Evolutionary conservation across 2,888 invertebrate genomes (phyloP).

Genomic region (Heliconius ethilla): DNA sequence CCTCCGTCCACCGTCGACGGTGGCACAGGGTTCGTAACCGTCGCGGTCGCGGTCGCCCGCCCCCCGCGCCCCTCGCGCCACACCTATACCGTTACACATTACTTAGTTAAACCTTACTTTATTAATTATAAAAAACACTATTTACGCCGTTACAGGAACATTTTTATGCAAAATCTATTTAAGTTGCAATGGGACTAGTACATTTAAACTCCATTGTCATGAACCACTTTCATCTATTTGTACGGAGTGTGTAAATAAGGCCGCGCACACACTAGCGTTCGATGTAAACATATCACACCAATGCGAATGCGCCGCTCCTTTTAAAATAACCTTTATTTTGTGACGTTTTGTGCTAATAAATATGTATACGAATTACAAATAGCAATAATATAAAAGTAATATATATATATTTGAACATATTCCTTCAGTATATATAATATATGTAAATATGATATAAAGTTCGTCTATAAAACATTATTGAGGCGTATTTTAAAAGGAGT

Average conservation of each 20-base stretch:
- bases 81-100: slow-evolving; percentile 55
- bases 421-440: slow-evolving; percentile 26
- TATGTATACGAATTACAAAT: slow-evolving; percentile 38
- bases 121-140: slow-evolving; percentile 70
- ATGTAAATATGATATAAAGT: slow-evolving; percentile 42
- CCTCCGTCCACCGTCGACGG: slow-evolving; percentile 33
- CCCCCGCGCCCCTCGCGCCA: slow-evolving; percentile 48
- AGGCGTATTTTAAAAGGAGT: slow-evolving; percentile 70
- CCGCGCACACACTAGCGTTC: slow-evolving; percentile 77
- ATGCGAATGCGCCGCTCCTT: slow-evolving; percentile 75
- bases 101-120: slow-evolving; percentile 55
- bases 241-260: slow-evolving; percentile 65
- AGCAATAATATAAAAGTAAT: neutral
- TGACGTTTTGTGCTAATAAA: slow-evolving; percentile 57
- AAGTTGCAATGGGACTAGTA: slow-evolving; percentile 81
- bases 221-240: slow-evolving; percentile 53
- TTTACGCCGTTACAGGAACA: slow-evolving; percentile 80
- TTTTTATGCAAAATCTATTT: slow-evolving; percentile 75
- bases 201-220: slow-evolving; percentile 63
- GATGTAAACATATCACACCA: slow-evolving; percentile 69
- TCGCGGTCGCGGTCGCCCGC: slow-evolving; percentile 45
- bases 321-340: slow-evolving; percentile 70
- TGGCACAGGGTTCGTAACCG: slow-evolving; percentile 14
- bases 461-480: slow-evolving; percentile 42
- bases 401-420: slow-evolving; percentile 3